Conservation (phyloP, 2,797 vertebrate genomes). For the Peromyscus melanophrys region DNA sequence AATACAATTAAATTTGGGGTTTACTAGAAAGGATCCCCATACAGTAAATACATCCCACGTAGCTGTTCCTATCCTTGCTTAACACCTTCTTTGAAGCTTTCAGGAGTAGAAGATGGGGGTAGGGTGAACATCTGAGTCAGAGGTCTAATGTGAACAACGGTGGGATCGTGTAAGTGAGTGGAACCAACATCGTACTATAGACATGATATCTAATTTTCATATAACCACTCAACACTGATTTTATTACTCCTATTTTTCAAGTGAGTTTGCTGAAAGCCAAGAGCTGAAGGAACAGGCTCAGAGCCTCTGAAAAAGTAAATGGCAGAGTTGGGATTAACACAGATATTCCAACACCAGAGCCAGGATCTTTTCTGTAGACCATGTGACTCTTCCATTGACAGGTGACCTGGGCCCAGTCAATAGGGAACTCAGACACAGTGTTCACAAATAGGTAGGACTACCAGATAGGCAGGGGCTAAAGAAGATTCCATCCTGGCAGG, state of each 20-base stretch:
- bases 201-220: not conserved
- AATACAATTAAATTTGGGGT: not conserved
- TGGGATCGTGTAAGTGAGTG: not conserved
- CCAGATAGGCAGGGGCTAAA: not conserved
- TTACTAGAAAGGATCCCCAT: not conserved
- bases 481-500: not conserved
- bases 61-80: not conserved
- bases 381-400: not conserved
- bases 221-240: not conserved
- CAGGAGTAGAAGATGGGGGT: not conserved
- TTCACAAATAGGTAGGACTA: not conserved
- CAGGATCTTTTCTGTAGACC: not conserved
- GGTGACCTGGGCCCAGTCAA: not conserved
- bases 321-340: not conserved
- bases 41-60: too few relatives aligned
- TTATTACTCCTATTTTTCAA: slow-evolving; percentile 35
- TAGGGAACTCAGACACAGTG: accelerated
- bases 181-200: not conserved
- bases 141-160: not conserved
- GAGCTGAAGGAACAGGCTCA: slow-evolving; percentile 19
- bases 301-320: not conserved
- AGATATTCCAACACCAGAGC: not conserved
- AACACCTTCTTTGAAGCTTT: not conserved
- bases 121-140: not conserved
- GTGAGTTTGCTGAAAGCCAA: not conserved